Percentiles rank a stretch among this genome's conserved stretches.
These are phyloP conservation scores for Enteromius anoplus DNA, from an alignment of 2,797 vertebrate genomes.

Conservation along the genomic window DNA sequence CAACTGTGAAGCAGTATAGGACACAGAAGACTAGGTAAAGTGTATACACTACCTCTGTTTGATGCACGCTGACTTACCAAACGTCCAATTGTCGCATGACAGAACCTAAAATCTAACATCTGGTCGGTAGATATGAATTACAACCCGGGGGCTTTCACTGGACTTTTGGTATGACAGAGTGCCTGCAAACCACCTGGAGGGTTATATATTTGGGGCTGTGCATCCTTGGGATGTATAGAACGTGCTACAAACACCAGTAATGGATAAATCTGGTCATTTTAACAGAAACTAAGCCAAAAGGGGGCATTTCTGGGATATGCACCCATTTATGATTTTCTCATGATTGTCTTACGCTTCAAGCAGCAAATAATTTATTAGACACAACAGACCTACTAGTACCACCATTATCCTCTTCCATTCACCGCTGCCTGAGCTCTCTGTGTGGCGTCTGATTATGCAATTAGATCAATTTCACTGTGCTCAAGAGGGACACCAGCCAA, in stretches of 20 bases:
- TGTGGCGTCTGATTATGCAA: conserved; percentile 73
- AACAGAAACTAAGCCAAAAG: conserved; percentile 44
- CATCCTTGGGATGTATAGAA: conserved; percentile 14
- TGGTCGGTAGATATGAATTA: neutral
- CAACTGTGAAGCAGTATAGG: neutral
- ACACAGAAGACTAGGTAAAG: neutral
- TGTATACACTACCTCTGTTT: conserved; percentile 26
- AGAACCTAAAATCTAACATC: neutral
- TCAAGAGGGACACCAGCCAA: conserved; percentile 60
- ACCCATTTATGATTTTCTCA: conserved; percentile 53
- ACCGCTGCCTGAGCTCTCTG: conserved; percentile 69
- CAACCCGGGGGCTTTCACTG: neutral
- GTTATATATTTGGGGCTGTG: neutral
- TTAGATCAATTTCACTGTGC: conserved; percentile 69
- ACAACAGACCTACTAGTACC: conserved; percentile 17
- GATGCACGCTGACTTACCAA: conserved; percentile 10
- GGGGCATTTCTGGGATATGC: conserved; percentile 58
- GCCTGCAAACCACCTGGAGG: conserved; percentile 5
- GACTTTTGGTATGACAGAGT: conserved; percentile 33
- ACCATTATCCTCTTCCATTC: conserved; percentile 57
- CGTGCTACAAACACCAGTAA: conserved; percentile 9
- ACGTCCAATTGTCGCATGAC: neutral
- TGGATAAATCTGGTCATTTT: neutral
- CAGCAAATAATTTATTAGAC: conserved; percentile 46
- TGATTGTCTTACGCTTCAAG: conserved; percentile 48